phyloP scores from a whole-genome alignment of 2,888 invertebrate genomes.

The Callinectes sapidus region DNA sequence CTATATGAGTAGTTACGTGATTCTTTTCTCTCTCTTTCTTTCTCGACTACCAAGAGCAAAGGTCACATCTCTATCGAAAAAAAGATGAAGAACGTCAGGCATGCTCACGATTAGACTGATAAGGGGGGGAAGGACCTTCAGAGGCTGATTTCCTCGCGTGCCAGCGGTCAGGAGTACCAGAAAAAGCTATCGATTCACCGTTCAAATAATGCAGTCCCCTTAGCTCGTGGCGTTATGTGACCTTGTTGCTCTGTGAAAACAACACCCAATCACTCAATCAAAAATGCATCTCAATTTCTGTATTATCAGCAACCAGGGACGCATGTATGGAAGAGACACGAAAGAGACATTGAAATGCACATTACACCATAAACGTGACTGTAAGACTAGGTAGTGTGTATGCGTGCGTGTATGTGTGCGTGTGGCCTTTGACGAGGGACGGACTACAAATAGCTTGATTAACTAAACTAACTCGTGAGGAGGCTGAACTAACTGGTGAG shows the following conservation, averaged over 20 bases:
- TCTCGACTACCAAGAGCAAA: not conserved
- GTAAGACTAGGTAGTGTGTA: not conserved
- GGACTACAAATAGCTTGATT: not conserved
- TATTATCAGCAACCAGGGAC: not conserved
- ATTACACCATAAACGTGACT: not conserved
- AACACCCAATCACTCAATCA: too few species aligned
- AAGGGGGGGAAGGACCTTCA: not conserved
- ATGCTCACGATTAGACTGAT: not conserved
- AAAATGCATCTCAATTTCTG: too few species aligned
- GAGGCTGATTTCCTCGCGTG: not conserved
- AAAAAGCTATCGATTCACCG: not conserved
- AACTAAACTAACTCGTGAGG: not conserved
- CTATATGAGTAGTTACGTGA: not conserved
- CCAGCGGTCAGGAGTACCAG: not conserved
- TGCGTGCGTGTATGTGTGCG: not conserved
- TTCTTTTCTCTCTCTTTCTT: not conserved
- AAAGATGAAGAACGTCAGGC: not conserved
- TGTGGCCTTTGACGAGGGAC: not conserved
- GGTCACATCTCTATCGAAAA: not conserved
- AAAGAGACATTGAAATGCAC: not conserved
- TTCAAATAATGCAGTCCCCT: not conserved
- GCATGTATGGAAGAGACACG: not conserved
- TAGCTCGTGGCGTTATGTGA: not conserved
- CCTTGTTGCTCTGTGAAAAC: too few species aligned
- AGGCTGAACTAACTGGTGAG: constrained; percentile 6